Evolutionary conservation across 2,888 invertebrate genomes (phyloP).

Genomic region (Liposcelis brunnea): DNA sequence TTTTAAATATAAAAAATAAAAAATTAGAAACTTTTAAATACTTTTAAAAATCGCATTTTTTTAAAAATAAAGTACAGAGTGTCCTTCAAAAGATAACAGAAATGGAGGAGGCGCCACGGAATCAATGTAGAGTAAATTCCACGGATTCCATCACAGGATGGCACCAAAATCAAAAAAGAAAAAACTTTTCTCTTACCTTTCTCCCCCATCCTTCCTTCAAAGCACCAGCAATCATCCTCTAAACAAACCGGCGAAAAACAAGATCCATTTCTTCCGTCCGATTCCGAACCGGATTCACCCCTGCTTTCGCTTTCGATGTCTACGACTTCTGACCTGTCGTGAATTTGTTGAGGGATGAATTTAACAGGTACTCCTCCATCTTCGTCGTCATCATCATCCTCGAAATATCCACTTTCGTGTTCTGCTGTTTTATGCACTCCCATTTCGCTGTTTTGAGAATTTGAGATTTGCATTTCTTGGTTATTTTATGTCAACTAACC

Average conservation of each 20-base stretch:
- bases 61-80: no score
- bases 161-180: no score
- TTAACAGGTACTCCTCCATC: conserved; percentile 34
- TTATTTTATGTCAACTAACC: neutral
- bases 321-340: no score
- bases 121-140: no score
- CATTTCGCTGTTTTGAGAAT: conserved; percentile 28
- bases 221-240: conserved; percentile 5
- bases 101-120: no score
- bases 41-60: no score
- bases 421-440: conserved; percentile 45
- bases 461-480: neutral
- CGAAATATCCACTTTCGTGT: conserved; percentile 73
- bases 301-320: neutral
- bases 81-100: no score
- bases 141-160: no score
- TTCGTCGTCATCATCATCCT: conserved; percentile 44
- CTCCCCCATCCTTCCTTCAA: conserved; percentile 1
- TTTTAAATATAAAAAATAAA: no score
- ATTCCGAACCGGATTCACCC: neutral
- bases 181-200: neutral
- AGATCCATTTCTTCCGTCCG: neutral
- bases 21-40: no score
- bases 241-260: conserved; percentile 5
- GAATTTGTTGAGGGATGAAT: conserved; percentile 27